Evolutionary conservation across 2,888 invertebrate genomes (phyloP).

Genomic region (Agriopis leucophaearia): DNA sequence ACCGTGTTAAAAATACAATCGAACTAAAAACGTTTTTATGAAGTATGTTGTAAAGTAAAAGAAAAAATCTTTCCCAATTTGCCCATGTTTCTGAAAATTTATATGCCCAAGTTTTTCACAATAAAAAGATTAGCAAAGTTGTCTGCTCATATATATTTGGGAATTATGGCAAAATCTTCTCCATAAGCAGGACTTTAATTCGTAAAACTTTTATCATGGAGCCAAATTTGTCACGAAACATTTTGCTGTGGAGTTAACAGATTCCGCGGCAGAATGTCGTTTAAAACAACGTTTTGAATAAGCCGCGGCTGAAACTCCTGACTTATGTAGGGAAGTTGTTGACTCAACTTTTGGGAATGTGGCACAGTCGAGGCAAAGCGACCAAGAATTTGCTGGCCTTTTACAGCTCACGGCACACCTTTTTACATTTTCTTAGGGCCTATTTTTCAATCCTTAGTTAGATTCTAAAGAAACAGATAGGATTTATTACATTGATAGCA

Average conservation of each 20-base stretch:
- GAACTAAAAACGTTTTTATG: too few species aligned
- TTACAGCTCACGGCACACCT: not conserved
- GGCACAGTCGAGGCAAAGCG: slow-evolving; percentile 20
- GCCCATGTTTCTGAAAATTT: not conserved
- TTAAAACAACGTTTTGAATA: slow-evolving; percentile 43
- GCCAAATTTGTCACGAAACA: slow-evolving; percentile 37
- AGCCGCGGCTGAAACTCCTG: slow-evolving; percentile 33
- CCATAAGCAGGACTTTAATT: slow-evolving; percentile 18
- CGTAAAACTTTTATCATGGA: slow-evolving; percentile 31
- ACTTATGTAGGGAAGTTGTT: slow-evolving; percentile 39
- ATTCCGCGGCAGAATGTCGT: slow-evolving; percentile 44
- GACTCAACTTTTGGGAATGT: slow-evolving; percentile 32
- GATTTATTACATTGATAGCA: too few species aligned
- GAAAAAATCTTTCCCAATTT: not conserved
- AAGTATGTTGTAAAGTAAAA: not conserved
- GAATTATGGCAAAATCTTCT: slow-evolving; percentile 1
- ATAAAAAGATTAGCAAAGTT: not conserved
- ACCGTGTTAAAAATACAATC: too few species aligned
- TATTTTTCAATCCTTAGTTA: too few species aligned
- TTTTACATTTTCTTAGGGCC: slow-evolving; percentile 1
- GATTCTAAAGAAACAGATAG: too few species aligned
- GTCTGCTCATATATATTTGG: not conserved
- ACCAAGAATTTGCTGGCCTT: slow-evolving; percentile 9
- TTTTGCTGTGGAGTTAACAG: slow-evolving; percentile 46
- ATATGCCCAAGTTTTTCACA: not conserved